Evolutionary conservation across 2,797 vertebrate species (phyloP).

Genomic region (Hippoglossus hippoglossus): DNA sequence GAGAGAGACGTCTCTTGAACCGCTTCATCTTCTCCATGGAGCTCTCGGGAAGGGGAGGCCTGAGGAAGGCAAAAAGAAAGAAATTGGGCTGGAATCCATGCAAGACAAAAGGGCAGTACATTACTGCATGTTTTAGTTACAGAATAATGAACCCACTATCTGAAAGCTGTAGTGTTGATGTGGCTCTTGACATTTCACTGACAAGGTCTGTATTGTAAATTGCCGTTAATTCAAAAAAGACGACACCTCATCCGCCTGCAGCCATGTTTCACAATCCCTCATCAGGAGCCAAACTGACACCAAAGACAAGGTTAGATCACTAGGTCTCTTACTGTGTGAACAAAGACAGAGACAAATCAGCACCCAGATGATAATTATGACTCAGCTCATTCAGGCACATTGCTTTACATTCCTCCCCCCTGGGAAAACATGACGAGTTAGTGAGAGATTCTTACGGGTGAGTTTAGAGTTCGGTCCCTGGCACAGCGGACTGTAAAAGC

Average conservation of each 20-base stretch:
- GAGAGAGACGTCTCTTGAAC: conserved; percentile 93
- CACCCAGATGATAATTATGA: conserved; percentile 67
- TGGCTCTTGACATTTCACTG: conserved; percentile 39
- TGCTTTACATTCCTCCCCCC: conserved; percentile 54
- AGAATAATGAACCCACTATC: conserved; percentile 8
- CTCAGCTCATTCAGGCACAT: conserved; percentile 58
- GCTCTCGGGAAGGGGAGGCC: conserved; percentile 87
- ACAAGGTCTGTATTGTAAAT: conserved; percentile 18
- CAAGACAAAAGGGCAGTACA: not conserved
- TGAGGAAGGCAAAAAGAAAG: conserved; percentile 55
- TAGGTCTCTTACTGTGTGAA: conserved; percentile 30
- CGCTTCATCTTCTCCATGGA: conserved; percentile 94
- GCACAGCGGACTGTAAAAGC: conserved; percentile 64
- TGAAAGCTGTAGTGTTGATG: conserved; percentile 7
- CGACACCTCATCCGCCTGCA: conserved; percentile 25
- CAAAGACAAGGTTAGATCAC: conserved; percentile 24
- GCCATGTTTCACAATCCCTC: conserved; percentile 56
- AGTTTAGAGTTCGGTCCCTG: conserved; percentile 52
- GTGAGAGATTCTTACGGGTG: conserved; percentile 66
- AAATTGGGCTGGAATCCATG: not conserved
- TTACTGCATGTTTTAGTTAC: conserved; percentile 4
- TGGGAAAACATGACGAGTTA: conserved; percentile 64
- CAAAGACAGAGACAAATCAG: conserved; percentile 38
- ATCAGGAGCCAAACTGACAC: conserved; percentile 16
- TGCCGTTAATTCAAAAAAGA: conserved; percentile 25